A percentile compares a stretch with the other conserved stretches of the same genome.
phyloP scores from a whole-genome alignment of 2,888 invertebrate species.

The Diarsia rubi region DNA sequence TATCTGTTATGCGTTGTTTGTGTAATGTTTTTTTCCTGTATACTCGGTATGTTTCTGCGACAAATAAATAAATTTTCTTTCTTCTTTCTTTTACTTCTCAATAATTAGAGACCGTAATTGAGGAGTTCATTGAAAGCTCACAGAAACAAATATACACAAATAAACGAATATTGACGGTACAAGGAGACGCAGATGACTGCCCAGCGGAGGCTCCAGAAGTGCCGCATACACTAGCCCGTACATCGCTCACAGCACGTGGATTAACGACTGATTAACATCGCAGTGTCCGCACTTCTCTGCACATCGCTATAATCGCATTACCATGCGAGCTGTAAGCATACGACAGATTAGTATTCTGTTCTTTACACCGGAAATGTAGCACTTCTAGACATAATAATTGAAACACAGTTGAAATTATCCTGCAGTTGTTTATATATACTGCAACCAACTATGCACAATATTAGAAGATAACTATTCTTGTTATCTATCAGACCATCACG shows the following conservation, averaged over 20 bases:
- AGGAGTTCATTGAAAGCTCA: background rate
- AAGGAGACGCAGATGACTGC: background rate
- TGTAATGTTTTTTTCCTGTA: too few relatives aligned
- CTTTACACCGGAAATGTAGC: background rate
- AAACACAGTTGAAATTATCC: background rate
- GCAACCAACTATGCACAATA: background rate
- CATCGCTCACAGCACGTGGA: background rate
- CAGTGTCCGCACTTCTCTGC: background rate
- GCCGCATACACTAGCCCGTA: background rate
- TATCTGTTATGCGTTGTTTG: too few relatives aligned
- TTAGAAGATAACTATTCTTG: background rate
- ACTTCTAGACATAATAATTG: background rate
- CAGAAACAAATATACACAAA: too few relatives aligned
- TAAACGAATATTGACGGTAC: background rate
- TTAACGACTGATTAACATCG: conserved; percentile 18
- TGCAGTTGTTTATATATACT: background rate
- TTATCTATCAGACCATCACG: too few relatives aligned
- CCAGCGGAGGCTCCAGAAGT: conserved; percentile 5
- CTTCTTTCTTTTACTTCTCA: too few relatives aligned
- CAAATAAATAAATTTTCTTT: too few relatives aligned
- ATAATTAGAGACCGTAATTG: background rate
- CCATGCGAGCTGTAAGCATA: background rate
- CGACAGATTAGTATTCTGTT: background rate
- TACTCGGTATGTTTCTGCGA: too few relatives aligned
- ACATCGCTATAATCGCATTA: conserved; percentile 20